phyloP scores from a whole-genome alignment of 2,888 invertebrate species.

The Nasonia oneida region DNA sequence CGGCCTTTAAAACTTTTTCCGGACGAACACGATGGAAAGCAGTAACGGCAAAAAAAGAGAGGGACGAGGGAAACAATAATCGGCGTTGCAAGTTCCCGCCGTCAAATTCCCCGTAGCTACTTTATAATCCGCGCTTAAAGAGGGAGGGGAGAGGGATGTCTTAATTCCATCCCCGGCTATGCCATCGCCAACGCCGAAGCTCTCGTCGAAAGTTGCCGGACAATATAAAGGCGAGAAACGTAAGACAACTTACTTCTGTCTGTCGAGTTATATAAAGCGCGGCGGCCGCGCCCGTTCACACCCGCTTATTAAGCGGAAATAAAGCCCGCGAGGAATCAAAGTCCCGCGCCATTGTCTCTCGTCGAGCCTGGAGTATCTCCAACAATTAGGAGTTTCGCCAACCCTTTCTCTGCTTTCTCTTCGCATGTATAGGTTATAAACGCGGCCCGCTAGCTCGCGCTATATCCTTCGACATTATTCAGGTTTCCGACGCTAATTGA shows the following conservation, averaged over 20 bases:
- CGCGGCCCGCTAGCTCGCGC: constrained; percentile 13
- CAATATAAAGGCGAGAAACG: constrained; percentile 71
- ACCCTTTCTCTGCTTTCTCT: background rate
- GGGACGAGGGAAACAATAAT: constrained; percentile 19
- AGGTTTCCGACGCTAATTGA: constrained; percentile 62
- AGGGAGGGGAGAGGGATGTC: constrained; percentile 30
- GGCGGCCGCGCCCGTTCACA: constrained; percentile 66
- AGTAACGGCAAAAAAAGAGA: background rate
- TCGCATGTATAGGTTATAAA: constrained; percentile 13
- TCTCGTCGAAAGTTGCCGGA: constrained; percentile 57
- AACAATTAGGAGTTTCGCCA: constrained; percentile 46
- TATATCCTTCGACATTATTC: constrained; percentile 59
- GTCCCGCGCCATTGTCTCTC: constrained; percentile 54
- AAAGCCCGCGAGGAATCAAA: constrained; percentile 70
- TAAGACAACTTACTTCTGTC: constrained; percentile 70
- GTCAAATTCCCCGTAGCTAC: constrained; percentile 15
- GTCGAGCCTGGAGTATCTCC: constrained; percentile 29
- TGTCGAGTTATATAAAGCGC: constrained; percentile 70
- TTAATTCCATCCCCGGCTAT: constrained; percentile 19
- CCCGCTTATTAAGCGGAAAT: constrained; percentile 73
- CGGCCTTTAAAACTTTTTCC: constrained; percentile 30
- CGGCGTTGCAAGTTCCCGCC: constrained; percentile 28
- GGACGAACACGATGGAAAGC: background rate
- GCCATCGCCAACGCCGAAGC: background rate
- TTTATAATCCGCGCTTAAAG: constrained; percentile 52